Evolutionary conservation across 2,888 invertebrate species (phyloP), one percentile per base, ranked within the genome.

Genomic region (Hydraecia micacea): DNA sequence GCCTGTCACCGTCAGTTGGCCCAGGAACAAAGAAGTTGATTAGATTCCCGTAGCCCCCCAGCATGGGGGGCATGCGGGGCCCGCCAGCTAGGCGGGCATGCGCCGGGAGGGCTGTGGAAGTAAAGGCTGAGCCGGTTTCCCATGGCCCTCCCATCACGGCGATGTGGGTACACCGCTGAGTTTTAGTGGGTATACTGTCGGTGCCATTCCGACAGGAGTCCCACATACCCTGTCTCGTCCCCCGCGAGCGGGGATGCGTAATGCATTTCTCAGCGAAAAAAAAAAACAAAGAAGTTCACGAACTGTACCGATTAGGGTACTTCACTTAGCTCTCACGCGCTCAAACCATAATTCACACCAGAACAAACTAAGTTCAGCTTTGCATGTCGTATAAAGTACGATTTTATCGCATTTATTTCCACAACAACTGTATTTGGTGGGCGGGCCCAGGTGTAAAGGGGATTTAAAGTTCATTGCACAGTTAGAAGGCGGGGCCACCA

Each of bases 391-490:
- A 92, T 93, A 93, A 93, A 95, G 91, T 91, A 91, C 90, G 94
- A 94, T 95, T 92, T 94, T 95, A 95, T 95, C 94, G 92, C 90
- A 89, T 92, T 94, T 92, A 93, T 92, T 89, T 93, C 91, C 91
- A 92, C 94, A 94, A 95, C 95, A 95, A 95, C 95, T 95, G 93
- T 94, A 95, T 95, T 95, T 91, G 92, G 94, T 94, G 94, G 95
- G 95, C 94, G 95, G 93, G 86, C 90, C 86, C 95, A 96, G 96
- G 96, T 96, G 95, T 93, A 90, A 92, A 93, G 94, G 93, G 95
- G 93, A 94, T 95, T 95, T 95, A 95, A 96, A 96, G 96, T 96
- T 96, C 95, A 96, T 94, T 95, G 95, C 94, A 93, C 95, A 95
- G 95, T 92, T 92, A 92, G 93, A 93, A 92, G 96, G 96, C 94